phyloP scores from a whole-genome alignment of 2,113 vertebrate species.

The Dromiciops gliroides region DNA sequence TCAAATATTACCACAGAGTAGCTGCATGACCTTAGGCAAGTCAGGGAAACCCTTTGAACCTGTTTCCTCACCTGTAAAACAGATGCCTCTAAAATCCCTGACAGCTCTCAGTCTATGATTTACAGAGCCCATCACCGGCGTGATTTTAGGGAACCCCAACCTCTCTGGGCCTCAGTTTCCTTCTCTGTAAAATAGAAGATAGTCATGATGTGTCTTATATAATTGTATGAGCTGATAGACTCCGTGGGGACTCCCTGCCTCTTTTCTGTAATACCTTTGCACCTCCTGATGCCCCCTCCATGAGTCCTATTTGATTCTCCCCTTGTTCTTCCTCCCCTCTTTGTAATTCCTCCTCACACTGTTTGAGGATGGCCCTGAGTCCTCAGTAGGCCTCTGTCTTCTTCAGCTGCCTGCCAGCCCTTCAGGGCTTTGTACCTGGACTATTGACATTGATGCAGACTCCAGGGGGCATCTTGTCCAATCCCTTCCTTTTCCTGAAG shows the following conservation, averaged over 20 bases:
- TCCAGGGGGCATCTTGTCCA: background rate
- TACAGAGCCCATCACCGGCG: too few species aligned
- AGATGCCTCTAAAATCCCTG: background rate
- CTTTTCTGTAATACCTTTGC: too few species aligned
- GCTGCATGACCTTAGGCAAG: background rate
- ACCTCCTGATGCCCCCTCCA: background rate
- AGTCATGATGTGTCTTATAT: background rate
- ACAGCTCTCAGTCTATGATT: background rate
- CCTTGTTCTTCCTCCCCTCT: background rate
- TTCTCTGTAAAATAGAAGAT: background rate
- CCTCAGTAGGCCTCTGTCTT: background rate
- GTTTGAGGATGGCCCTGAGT: background rate
- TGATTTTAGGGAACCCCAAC: background rate
- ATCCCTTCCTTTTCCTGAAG: background rate
- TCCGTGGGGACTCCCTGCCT: background rate
- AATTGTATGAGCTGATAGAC: background rate
- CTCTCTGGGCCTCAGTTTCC: background rate
- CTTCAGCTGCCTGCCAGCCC: background rate
- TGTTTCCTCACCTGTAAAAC: slow-evolving; percentile 29
- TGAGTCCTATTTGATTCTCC: background rate
- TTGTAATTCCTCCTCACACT: background rate
- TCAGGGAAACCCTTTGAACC: background rate
- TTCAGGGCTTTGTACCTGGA: background rate
- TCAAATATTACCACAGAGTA: background rate
- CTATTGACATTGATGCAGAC: background rate